These are phyloP conservation scores for Eidolon dupreanum DNA, from an alignment of 2,797 vertebrate genomes.

Conservation along the genomic window DNA sequence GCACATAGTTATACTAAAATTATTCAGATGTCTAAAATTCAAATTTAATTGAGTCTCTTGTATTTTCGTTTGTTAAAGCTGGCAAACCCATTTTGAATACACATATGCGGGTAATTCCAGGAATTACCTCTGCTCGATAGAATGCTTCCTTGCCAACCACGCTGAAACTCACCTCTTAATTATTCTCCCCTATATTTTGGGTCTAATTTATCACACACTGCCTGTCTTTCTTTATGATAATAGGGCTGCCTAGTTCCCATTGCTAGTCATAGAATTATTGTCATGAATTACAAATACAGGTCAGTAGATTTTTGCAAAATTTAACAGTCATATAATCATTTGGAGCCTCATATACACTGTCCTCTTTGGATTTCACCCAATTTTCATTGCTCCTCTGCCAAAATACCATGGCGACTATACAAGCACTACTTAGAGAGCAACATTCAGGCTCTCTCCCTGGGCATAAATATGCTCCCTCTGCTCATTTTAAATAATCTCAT, in stretches of 20 bases:
- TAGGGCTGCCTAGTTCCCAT: background rate
- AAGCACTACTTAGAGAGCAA: background rate
- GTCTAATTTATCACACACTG: background rate
- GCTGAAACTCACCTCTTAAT: background rate
- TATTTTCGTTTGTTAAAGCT: background rate
- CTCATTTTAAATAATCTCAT: slow-evolving; percentile 43
- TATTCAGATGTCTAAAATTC: background rate
- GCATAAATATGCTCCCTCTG: background rate
- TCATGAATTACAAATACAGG: background rate
- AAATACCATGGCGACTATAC: background rate
- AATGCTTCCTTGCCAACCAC: background rate
- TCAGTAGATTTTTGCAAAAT: background rate
- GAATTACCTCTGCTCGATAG: background rate
- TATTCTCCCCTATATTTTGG: background rate
- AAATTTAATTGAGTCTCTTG: background rate
- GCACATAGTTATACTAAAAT: background rate
- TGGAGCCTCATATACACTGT: background rate
- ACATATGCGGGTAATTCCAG: background rate
- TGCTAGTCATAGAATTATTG: background rate
- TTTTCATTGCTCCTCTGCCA: background rate
- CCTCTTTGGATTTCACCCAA: background rate
- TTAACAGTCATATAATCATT: background rate
- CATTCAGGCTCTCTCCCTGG: background rate
- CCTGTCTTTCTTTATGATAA: background rate
- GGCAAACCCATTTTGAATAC: background rate